Evolutionary conservation across 2,888 invertebrate species (phyloP).

Genomic region (Agriotes lineatus): DNA sequence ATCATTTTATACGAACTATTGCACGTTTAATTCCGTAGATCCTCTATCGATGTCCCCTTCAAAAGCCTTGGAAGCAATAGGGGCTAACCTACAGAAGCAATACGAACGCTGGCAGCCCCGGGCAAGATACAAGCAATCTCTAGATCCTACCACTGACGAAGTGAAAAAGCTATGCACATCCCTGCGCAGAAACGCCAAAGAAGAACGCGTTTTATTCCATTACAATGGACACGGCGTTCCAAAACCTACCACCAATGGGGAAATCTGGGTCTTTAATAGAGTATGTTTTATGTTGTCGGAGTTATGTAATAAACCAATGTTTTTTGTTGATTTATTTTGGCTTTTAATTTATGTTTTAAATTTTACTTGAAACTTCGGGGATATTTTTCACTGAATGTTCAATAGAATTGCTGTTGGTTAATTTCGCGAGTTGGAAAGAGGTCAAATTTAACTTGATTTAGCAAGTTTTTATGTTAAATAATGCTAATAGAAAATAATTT

Average conservation of each 20-base stretch:
- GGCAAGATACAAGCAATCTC: conserved; percentile 95
- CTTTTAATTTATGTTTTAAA: too few species aligned
- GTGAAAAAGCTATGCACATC: conserved; percentile 97
- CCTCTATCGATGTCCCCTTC: conserved; percentile 89
- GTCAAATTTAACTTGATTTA: too few species aligned
- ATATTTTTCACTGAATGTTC: too few species aligned
- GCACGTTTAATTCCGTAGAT: conserved; percentile 68
- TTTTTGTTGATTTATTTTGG: too few species aligned
- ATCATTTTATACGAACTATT: not conserved
- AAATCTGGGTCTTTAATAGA: conserved; percentile 99
- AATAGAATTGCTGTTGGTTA: too few species aligned
- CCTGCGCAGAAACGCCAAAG: conserved; percentile 95
- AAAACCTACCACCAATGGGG: conserved; percentile 96
- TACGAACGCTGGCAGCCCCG: conserved; percentile 99
- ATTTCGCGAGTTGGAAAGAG: too few species aligned
- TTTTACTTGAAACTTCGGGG: too few species aligned
- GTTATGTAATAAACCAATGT: too few species aligned
- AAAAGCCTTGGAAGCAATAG: conserved; percentile 94
- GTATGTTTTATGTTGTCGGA: too few species aligned
- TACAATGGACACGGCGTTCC: conserved; percentile 99
- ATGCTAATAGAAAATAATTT: too few species aligned
- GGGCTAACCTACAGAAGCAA: conserved; percentile 91
- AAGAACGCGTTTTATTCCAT: conserved; percentile 97
- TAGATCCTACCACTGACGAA: conserved; percentile 98
- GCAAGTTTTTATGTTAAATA: too few species aligned